These are phyloP conservation scores for Ceyx margarethae DNA, from an alignment of 2,113 vertebrate genomes.

Conservation along the genomic window DNA sequence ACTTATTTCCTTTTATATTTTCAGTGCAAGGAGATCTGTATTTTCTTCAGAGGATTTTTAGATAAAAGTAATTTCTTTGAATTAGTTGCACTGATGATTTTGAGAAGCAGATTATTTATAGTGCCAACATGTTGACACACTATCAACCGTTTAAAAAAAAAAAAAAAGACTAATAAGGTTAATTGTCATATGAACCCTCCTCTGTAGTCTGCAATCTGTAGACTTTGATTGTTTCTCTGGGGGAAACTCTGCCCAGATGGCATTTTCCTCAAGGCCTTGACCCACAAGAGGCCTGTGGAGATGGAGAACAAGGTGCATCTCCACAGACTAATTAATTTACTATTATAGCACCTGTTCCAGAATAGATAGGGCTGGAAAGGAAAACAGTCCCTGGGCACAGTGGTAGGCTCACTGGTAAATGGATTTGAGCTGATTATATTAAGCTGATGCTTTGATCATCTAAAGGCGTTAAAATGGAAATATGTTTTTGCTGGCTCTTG, in stretches of 20 bases:
- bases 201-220: slow-evolving; percentile 86
- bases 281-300: slow-evolving; percentile 88
- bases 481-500: slow-evolving; percentile 89
- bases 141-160: slow-evolving; percentile 65
- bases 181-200: slow-evolving; percentile 96
- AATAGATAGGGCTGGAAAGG: slow-evolving; percentile 91
- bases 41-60: slow-evolving; percentile 37
- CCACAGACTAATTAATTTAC: slow-evolving; percentile 99
- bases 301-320: slow-evolving; percentile 96
- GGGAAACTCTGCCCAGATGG: slow-evolving; percentile 94
- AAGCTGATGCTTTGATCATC: slow-evolving; percentile 98
- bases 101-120: slow-evolving; percentile 76
- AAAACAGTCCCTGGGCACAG: slow-evolving; percentile 84
- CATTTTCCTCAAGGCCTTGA: slow-evolving; percentile 91
- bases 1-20: background rate
- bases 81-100: slow-evolving; percentile 53
- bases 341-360: slow-evolving; percentile 99
- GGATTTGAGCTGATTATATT: slow-evolving; percentile 99
- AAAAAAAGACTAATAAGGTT: slow-evolving; percentile 94
- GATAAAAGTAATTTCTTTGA: slow-evolving; percentile 33
- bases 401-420: slow-evolving; percentile 87
- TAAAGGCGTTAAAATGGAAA: slow-evolving; percentile 98
- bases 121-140: slow-evolving; percentile 79
- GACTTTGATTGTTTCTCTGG: slow-evolving; percentile 86
- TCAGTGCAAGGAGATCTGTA: background rate